phyloP scores from a whole-genome alignment of 2,797 vertebrate genomes.

The Rhinatrema bivittatum region DNA sequence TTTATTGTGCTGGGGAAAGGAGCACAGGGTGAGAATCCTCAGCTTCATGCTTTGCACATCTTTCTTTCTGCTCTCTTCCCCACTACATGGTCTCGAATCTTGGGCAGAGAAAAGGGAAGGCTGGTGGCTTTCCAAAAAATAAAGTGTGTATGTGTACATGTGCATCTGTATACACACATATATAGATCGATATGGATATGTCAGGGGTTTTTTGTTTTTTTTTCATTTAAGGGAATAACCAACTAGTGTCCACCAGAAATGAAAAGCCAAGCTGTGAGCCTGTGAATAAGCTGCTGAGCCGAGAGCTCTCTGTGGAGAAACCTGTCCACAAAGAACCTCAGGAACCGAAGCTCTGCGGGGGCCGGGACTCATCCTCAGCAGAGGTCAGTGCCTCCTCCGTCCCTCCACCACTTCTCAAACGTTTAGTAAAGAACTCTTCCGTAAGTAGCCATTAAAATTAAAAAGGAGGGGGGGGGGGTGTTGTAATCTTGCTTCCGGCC shows the following conservation, averaged over 20 bases:
- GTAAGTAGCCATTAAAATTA: not conserved
- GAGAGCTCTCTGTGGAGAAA: conserved; percentile 49
- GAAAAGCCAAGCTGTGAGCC: conserved; percentile 51
- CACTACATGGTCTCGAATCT: too few species aligned
- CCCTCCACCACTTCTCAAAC: conserved; percentile 13
- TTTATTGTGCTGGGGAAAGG: too few species aligned
- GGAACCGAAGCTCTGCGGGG: conserved; percentile 45
- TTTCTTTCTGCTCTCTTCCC: too few species aligned
- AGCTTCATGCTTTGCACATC: too few species aligned
- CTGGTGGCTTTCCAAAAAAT: too few species aligned
- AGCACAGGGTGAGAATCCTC: too few species aligned
- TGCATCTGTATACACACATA: too few species aligned
- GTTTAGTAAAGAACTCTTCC: conserved; percentile 2
- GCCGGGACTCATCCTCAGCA: conserved; percentile 33
- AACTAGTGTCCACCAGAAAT: conserved; percentile 52
- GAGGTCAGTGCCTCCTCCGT: conserved; percentile 45
- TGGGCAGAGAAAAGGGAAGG: too few species aligned
- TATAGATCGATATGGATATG: too few species aligned
- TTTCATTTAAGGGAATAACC: conserved; percentile 50
- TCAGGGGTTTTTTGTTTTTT: conserved; percentile 18
- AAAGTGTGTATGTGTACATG: too few species aligned
- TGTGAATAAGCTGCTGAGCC: conserved; percentile 45
- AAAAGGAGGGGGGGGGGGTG: conserved; percentile 16
- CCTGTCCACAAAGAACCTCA: conserved; percentile 39
- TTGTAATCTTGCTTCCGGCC: too few species aligned